Conservation (phyloP, 2,888 invertebrate genomes). For the Tridacna gigas region DNA sequence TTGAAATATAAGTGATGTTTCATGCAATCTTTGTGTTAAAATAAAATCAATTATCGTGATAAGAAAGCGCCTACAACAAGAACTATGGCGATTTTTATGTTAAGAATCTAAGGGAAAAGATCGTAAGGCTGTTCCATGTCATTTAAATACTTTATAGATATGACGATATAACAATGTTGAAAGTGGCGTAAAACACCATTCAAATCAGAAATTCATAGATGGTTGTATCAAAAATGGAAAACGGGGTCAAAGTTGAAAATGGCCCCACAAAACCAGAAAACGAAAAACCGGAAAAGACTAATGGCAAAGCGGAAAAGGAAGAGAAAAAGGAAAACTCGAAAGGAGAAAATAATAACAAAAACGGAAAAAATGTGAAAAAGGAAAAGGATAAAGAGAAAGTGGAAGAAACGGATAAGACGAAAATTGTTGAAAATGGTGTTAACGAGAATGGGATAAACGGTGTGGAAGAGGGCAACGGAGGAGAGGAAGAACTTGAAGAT, state of each 20-base stretch:
- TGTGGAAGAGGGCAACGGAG: slow-evolving; percentile 42
- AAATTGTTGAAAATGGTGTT: slow-evolving; percentile 24
- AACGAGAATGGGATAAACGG: slow-evolving; percentile 52
- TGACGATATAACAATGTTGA: too few relatives aligned
- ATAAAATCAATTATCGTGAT: too few relatives aligned
- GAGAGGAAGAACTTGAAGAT: slow-evolving; percentile 53
- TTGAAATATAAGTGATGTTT: too few relatives aligned
- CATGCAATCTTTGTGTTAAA: too few relatives aligned
- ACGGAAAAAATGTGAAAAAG: slow-evolving; percentile 42
- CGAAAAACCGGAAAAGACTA: slow-evolving; percentile 3
- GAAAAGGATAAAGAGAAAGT: slow-evolving; percentile 27
- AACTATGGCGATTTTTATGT: too few relatives aligned
- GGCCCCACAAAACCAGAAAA: slow-evolving; percentile 9
- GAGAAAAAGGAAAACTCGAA: slow-evolving; percentile 35
- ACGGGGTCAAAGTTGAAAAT: slow-evolving; percentile 20
- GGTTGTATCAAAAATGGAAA: slow-evolving; percentile 23
- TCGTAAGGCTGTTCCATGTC: too few relatives aligned
- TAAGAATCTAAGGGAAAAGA: too few relatives aligned
- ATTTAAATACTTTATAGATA: too few relatives aligned
- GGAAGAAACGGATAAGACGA: slow-evolving; percentile 18
- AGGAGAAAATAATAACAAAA: slow-evolving; percentile 21
- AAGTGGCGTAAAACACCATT: background rate
- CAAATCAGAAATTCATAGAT: too few relatives aligned
- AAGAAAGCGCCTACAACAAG: too few relatives aligned
- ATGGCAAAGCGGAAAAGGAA: slow-evolving; percentile 13